These are phyloP conservation scores for Mohoua ochrocephala DNA, from an alignment of 2,113 vertebrate species.

Conservation along the genomic window DNA sequence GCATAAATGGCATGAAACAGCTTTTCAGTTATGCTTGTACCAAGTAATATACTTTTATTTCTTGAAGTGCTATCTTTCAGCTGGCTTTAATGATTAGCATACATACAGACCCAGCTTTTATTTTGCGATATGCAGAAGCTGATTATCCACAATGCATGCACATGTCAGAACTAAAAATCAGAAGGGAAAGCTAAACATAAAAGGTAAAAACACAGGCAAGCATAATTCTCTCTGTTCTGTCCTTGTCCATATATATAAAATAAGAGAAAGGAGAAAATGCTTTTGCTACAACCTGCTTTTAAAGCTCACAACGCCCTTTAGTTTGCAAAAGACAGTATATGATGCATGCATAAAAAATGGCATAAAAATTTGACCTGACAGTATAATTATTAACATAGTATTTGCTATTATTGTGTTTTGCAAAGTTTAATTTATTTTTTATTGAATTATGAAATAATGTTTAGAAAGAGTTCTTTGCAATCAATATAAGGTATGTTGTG, in stretches of 20 bases:
- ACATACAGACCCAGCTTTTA: neutral
- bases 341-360: neutral
- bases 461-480: neutral
- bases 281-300: neutral
- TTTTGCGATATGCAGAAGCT: neutral
- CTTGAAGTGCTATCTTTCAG: neutral
- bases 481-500: neutral
- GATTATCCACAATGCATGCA: neutral
- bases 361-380: neutral
- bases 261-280: neutral
- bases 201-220: neutral
- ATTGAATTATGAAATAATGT: neutral
- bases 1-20: neutral
- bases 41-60: neutral
- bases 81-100: neutral
- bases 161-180: neutral
- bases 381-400: neutral
- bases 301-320: neutral
- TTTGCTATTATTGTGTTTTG: neutral
- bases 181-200: neutral
- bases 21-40: neutral
- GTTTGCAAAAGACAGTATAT: neutral
- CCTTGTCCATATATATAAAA: neutral
- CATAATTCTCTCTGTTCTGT: neutral
- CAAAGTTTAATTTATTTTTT: neutral